A percentile compares a stretch with the other conserved stretches of the same genome.
phyloP scores from a whole-genome alignment of 1,140 invertebrate species.

The Calephelis nemesis region DNA sequence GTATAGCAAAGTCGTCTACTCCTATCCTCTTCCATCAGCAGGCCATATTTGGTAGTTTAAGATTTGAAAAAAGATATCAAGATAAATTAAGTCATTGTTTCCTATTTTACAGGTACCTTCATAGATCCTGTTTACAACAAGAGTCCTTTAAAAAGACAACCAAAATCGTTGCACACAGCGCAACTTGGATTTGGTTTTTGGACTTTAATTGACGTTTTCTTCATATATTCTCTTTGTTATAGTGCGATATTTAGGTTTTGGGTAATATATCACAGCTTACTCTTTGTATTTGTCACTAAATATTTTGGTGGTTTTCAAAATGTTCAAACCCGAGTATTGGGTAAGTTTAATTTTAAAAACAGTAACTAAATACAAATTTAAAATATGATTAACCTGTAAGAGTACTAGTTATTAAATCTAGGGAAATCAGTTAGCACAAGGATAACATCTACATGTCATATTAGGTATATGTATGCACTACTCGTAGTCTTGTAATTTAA shows the following conservation, averaged over 20 bases:
- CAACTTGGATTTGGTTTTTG: constrained; percentile 59
- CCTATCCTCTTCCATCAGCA: too few species aligned
- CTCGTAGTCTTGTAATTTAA: too few species aligned
- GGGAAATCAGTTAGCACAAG: too few species aligned
- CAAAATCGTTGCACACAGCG: constrained; percentile 45
- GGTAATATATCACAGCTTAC: constrained; percentile 58
- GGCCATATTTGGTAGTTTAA: too few species aligned
- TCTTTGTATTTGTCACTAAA: constrained; percentile 58
- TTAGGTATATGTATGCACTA: too few species aligned
- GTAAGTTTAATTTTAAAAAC: constrained; percentile 34
- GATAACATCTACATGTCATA: too few species aligned
- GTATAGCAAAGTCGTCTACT: too few species aligned
- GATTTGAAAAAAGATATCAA: too few species aligned
- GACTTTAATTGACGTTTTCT: constrained; percentile 55
- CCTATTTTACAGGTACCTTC: constrained; percentile 53
- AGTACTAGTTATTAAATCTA: too few species aligned
- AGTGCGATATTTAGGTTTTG: constrained; percentile 60
- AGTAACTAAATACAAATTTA: too few species aligned
- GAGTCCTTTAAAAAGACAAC: constrained; percentile 36
- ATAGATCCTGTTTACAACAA: constrained; percentile 44
- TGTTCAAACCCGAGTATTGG: constrained; percentile 59
- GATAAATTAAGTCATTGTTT: background rate
- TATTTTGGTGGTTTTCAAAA: constrained; percentile 68
- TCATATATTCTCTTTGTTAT: constrained; percentile 47
- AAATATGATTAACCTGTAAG: too few species aligned